Evolutionary conservation across 2,797 vertebrate species (phyloP), one percentile per base, ranked within the genome.

Genomic region (Anguilla anguilla): DNA sequence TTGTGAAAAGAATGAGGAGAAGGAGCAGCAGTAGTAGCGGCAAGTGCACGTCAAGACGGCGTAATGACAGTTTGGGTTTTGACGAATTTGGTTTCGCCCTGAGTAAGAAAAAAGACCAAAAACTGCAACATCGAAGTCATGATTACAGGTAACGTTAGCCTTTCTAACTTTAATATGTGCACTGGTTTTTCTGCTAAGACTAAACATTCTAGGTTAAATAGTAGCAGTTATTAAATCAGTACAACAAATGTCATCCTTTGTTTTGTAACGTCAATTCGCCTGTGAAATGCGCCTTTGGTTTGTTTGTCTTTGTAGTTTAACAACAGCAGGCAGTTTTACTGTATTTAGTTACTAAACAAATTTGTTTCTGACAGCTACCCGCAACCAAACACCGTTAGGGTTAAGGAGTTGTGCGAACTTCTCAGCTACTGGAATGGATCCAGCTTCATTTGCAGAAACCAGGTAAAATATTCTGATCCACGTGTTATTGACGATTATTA

Each of bases 391-490:
- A 74, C 93, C 0, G 89, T 90, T 22, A 94, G 94, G 91, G 94
- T 95, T 17, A 96, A 95, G 72, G 94, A 96, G 87, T 91, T 96
- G 87, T 95, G 95, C 93, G 95, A 96, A 89, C 92, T 96, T 87
- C 95, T 96, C 86, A 96, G 94, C 91, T 96, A 96, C 91, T 96
- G 96, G 95, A 95, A 96, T 84, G 94, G 93, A 84, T 90, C 94
- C 91, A 96, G 95, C 88, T 95, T 95, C 19, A 93, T 96, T 87
- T 96, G 95, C 92, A 95, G 81, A 87, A 96, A 87, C 86, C 95
- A 96, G 94, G 96, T 96, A 77, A 90, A 87, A 31, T 28, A 84
- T 17, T 0, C 25, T 67, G 0, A 86, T 39, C n/a, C 13, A n/a
- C 11, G 13, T 55, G 15, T 55, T 57, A 67, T 11, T 77, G 86